Evolutionary conservation across 2,797 vertebrate genomes (phyloP), one percentile per base, ranked within the genome.

Genomic region (Novumbra hubbsi): DNA sequence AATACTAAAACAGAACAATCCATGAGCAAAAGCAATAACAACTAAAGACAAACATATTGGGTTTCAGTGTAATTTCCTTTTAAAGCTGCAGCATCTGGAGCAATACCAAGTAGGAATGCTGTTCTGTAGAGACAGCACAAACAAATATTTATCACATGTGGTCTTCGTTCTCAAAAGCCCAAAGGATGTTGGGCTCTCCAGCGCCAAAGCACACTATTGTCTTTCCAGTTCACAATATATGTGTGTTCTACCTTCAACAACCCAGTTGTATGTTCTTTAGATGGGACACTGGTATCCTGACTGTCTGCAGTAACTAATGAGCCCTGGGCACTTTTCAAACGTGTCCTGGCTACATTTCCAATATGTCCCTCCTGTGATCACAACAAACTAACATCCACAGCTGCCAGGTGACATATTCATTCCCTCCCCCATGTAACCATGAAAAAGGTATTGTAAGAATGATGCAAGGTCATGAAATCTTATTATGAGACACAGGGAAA

Each of bases 401-500:
- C 0, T 38, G 5, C 34, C 34, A 38, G 8, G 34, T 38, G 34
- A 38, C 34, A 5, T 38, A 38, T 38, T 38, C 34, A 38, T 38
- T 7, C 34, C 34, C 34, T 5, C 34, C 34, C 34, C 4, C 34
- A 38, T 38, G 34, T 38, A 1, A 38, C 41, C 14, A 45, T 45
- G 41, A 45, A 45, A 45, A 14, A n/a, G 34, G 41, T 72, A 41
- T 72, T 15, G 27, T 32, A 30, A 60, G 14, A 11, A 11, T 45
- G 6, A 45, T 4, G 41, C 41, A 45, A 45, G 41, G 41, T 16
- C 21, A 27, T 24, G 55, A 55, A 17, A 55, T 55, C 50, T 32
- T 7, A 34, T 64, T 64, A 32, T 64, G 62, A 64, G 28, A 80
- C 65, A 72, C 17, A 69, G 70, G 60, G 68, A 75, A 82, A 78